Conservation (phyloP, 1,140 invertebrate genomes). For the Rhopalosiphum maidis region DNA sequence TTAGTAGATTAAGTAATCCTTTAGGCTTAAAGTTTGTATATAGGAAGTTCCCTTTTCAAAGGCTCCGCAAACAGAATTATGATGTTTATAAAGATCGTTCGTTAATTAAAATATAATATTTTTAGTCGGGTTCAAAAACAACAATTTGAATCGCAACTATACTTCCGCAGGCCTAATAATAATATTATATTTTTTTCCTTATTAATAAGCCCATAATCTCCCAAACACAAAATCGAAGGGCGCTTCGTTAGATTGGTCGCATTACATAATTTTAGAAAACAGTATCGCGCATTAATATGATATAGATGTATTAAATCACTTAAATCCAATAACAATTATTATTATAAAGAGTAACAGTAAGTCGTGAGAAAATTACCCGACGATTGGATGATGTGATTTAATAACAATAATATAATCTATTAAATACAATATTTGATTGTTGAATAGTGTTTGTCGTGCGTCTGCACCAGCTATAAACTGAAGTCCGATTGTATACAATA, state of each 20-base stretch:
- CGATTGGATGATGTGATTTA: not conserved
- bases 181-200: not conserved
- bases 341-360: not conserved
- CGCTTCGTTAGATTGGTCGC: not conserved
- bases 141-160: not conserved
- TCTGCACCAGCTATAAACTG: not conserved
- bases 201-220: not conserved
- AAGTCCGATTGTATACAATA: not conserved
- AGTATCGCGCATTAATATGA: not conserved
- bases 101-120: slow-evolving; percentile 20
- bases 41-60: not conserved
- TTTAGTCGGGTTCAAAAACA: not conserved
- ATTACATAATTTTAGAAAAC: not conserved
- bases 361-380: not conserved
- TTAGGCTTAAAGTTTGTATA: not conserved
- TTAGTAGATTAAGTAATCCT: not conserved
- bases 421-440: not conserved
- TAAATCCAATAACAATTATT: not conserved
- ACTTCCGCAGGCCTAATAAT: not conserved
- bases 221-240: not conserved
- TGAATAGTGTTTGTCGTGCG: not conserved
- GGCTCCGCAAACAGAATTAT: not conserved
- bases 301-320: not conserved
- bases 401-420: not conserved
- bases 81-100: not conserved